Conservation (phyloP, 1,140 invertebrate species). For the Drosophila punjabiensis region DNA sequence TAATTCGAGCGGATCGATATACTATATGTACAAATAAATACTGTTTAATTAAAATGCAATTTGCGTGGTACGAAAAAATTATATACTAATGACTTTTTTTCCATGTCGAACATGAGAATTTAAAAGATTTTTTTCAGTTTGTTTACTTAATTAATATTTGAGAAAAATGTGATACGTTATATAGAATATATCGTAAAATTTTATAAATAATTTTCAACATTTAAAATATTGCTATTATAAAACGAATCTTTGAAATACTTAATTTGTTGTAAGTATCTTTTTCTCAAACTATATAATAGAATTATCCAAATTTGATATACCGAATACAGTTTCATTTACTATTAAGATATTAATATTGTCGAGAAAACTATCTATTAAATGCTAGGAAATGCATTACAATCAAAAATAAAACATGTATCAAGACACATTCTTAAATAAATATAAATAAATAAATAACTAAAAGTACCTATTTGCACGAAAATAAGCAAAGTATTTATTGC, state of each 20-base stretch:
- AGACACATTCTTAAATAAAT: background rate
- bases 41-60: constrained; percentile 67
- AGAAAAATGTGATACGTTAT: background rate
- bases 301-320: too few species aligned
- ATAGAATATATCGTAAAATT: too few species aligned
- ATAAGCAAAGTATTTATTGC: background rate
- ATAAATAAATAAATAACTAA: background rate
- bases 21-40: constrained; percentile 71
- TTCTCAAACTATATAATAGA: too few species aligned
- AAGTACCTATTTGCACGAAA: background rate
- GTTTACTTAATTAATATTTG: background rate
- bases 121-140: too few species aligned
- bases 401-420: too few species aligned
- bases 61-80: constrained; percentile 2
- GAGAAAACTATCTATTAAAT: too few species aligned
- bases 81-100: background rate
- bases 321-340: too few species aligned
- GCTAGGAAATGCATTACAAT: background rate
- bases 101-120: background rate
- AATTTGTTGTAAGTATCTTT: too few species aligned
- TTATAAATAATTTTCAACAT: too few species aligned
- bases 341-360: too few species aligned
- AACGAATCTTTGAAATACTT: too few species aligned
- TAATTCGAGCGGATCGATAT: constrained; percentile 31
- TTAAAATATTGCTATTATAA: too few species aligned